phyloP scores from a whole-genome alignment of 2,113 vertebrate species.

The Cygnus buccinator region DNA sequence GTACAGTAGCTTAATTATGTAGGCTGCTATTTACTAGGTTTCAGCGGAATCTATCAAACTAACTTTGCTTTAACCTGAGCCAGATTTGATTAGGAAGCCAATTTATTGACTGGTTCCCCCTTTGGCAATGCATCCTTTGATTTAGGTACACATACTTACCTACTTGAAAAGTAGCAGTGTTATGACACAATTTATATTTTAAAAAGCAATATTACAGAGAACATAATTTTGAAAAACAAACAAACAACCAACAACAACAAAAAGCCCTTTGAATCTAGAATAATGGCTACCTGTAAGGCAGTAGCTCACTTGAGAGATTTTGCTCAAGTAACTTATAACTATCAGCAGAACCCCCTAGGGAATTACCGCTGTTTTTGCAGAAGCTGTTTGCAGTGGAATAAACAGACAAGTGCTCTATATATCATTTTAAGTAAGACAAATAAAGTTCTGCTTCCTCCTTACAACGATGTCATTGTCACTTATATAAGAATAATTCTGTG shows the following conservation, averaged over 20 bases:
- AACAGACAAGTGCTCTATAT: slow-evolving; percentile 88
- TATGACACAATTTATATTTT: slow-evolving; percentile 80
- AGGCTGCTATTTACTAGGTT: slow-evolving; percentile 76
- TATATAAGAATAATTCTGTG: slow-evolving; percentile 87
- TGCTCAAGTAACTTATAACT: slow-evolving; percentile 86
- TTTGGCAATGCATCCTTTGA: slow-evolving; percentile 73
- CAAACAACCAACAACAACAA: slow-evolving; percentile 70
- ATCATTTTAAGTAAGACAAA: slow-evolving; percentile 91
- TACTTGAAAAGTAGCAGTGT: slow-evolving; percentile 73
- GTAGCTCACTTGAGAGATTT: slow-evolving; percentile 84
- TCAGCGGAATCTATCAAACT: slow-evolving; percentile 77
- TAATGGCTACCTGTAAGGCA: slow-evolving; percentile 86
- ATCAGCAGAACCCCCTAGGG: slow-evolving; percentile 79
- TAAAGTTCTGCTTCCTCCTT: slow-evolving; percentile 87
- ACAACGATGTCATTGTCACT: slow-evolving; percentile 88
- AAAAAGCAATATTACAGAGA: slow-evolving; percentile 74
- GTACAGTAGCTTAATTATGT: slow-evolving; percentile 79
- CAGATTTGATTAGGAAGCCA: slow-evolving; percentile 80
- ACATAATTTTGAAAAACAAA: slow-evolving; percentile 69
- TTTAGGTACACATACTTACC: slow-evolving; percentile 68
- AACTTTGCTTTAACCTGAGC: slow-evolving; percentile 80
- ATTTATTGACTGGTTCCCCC: slow-evolving; percentile 75
- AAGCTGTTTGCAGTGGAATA: slow-evolving; percentile 87
- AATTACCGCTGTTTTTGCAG: slow-evolving; percentile 81
- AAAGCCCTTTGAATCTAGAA: slow-evolving; percentile 83